These are phyloP conservation scores for Ageneiosus marmoratus DNA, from an alignment of 2,113 vertebrate species.

Conservation along the genomic window DNA sequence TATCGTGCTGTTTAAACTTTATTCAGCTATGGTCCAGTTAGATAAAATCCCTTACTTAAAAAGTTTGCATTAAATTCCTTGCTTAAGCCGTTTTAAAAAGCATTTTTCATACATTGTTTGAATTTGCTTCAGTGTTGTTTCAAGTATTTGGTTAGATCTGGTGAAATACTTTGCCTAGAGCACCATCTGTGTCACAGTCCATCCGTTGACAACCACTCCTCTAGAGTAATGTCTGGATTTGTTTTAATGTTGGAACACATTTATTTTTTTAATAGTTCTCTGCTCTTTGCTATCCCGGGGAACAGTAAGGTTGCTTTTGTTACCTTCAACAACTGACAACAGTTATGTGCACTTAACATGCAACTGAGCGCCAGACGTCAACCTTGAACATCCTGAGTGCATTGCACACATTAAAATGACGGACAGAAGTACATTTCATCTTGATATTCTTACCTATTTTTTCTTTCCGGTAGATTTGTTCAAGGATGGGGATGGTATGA, in stretches of 20 bases:
- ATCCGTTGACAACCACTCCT: background rate
- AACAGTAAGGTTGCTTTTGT: background rate
- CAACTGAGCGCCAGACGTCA: slow-evolving; percentile 30
- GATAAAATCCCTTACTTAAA: background rate
- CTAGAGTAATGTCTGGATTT: background rate
- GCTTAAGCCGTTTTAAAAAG: background rate
- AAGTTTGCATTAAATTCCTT: background rate
- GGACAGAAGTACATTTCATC: background rate
- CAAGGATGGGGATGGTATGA: slow-evolving; percentile 55
- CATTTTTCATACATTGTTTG: background rate
- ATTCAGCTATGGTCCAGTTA: background rate
- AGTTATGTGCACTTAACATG: background rate
- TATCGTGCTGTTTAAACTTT: background rate
- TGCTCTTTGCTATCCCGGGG: background rate
- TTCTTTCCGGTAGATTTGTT: slow-evolving; percentile 25
- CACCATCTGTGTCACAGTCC: background rate
- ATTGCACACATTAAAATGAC: slow-evolving; percentile 52
- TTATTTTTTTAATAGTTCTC: no score
- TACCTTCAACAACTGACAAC: slow-evolving; percentile 16
- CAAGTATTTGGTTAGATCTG: no score
- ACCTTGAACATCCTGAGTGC: slow-evolving; percentile 44
- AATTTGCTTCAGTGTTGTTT: background rate
- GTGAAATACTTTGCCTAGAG: no score
- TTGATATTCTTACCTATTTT: slow-evolving; percentile 2
- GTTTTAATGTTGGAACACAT: no score